Percentiles rank a stretch among this genome's conserved stretches.
Conservation (phyloP, 2,113 vertebrate species). For the Phyllopteryx taeniolatus region DNA sequence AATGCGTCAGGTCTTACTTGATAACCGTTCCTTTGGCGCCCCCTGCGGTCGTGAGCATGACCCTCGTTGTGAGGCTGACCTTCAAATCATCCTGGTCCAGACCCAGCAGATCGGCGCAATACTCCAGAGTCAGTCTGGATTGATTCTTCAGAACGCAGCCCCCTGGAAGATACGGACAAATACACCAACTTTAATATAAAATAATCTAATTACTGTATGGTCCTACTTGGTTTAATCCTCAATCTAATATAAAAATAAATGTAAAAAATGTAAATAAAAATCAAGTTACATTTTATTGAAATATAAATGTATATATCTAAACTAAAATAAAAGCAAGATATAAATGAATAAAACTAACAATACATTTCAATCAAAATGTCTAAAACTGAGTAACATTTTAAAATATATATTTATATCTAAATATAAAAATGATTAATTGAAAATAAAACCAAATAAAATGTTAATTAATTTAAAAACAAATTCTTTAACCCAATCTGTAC, state of each 20-base stretch:
- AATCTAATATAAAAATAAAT: neutral
- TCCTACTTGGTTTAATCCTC: neutral
- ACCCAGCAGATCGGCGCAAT: slow-evolving; percentile 87
- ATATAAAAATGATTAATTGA: neutral
- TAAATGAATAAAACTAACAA: neutral
- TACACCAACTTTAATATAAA: neutral
- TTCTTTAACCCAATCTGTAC: slow-evolving; percentile 9
- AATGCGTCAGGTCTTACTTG: slow-evolving; percentile 78
- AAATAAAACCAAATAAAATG: neutral
- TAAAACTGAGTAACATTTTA: too few species aligned
- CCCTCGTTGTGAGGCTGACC: slow-evolving; percentile 89
- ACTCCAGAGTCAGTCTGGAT: slow-evolving; percentile 80
- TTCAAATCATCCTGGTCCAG: slow-evolving; percentile 90
- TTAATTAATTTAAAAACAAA: neutral
- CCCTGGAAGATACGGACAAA: slow-evolving; percentile 70
- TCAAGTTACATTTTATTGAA: neutral
- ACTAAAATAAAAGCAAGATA: neutral
- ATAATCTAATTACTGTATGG: neutral
- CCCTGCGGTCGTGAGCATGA: slow-evolving; percentile 98
- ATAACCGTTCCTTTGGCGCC: slow-evolving; percentile 99
- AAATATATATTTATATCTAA: too few species aligned
- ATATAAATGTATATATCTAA: neutral
- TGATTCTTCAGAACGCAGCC: slow-evolving; percentile 86
- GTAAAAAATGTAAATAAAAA: neutral
- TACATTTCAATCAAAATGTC: too few species aligned